These are phyloP conservation scores for Platorchestia sp. DNA, from an alignment of 1,140 invertebrate species.

Conservation along the genomic window DNA sequence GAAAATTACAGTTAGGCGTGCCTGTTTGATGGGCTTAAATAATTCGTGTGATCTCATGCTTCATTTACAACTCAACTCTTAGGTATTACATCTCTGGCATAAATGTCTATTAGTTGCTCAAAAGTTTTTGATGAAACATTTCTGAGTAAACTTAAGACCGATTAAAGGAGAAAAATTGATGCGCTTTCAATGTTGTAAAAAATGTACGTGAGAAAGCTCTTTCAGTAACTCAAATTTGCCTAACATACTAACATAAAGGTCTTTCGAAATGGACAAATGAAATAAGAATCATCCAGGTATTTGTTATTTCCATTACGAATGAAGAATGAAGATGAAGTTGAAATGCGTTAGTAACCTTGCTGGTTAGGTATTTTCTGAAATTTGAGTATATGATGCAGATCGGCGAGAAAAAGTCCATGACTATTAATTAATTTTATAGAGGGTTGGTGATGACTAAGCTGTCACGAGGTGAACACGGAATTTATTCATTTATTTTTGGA, in stretches of 20 bases:
- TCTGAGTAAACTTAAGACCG: neutral
- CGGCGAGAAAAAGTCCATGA: no score
- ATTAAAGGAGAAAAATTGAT: neutral
- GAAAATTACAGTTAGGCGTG: neutral
- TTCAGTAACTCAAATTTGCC: neutral
- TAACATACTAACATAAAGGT: neutral
- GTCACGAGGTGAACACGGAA: no score
- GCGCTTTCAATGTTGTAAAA: neutral
- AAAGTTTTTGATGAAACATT: neutral
- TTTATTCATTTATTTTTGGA: no score
- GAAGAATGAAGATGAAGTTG: no score
- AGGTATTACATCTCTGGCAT: neutral
- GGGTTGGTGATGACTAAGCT: no score
- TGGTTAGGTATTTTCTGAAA: no score
- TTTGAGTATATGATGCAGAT: no score
- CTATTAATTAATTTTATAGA: no score
- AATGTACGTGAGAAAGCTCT: neutral
- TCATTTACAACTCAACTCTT: neutral
- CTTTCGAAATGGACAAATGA: neutral
- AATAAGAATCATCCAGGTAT: neutral
- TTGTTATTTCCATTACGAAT: no score
- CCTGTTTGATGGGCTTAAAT: neutral
- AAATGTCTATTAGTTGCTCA: neutral
- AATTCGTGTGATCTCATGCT: slow-evolving; percentile 20
- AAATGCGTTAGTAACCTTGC: no score